Conservation (phyloP, 2,888 invertebrate species). For the Syrista parreyssii region DNA sequence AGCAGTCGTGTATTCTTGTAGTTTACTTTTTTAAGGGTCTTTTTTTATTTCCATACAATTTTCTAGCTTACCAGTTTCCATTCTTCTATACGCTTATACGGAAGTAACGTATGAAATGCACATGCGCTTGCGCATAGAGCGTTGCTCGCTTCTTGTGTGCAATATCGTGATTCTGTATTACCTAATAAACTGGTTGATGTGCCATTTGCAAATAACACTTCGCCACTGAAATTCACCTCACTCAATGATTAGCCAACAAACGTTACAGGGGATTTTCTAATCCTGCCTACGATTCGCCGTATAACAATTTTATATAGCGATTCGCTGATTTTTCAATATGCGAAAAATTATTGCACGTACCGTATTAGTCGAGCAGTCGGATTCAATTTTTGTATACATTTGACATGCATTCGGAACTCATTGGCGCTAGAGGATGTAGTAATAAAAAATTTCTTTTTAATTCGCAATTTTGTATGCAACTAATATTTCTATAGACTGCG, state of each 20-base stretch:
- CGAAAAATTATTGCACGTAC: too few relatives aligned
- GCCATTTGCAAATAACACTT: not conserved
- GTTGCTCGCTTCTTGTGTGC: not conserved
- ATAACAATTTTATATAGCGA: too few relatives aligned
- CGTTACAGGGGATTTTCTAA: not conserved
- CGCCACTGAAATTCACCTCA: not conserved
- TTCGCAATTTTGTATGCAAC: not conserved
- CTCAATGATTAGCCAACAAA: not conserved
- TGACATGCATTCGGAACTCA: too few relatives aligned
- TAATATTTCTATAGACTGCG: too few relatives aligned
- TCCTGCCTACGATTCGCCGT: not conserved
- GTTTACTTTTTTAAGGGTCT: too few relatives aligned
- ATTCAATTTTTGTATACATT: not conserved
- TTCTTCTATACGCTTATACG: too few relatives aligned
- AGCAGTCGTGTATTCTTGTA: too few relatives aligned
- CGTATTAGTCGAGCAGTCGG: not conserved
- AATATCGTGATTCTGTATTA: not conserved
- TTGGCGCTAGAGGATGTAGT: not conserved
- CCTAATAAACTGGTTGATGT: not conserved
- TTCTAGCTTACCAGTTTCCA: too few relatives aligned
- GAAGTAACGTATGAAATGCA: too few relatives aligned
- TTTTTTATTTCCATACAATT: too few relatives aligned
- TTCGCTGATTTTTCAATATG: too few relatives aligned
- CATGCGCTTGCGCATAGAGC: too few relatives aligned
- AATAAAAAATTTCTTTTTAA: not conserved